Percentiles rank a stretch among this genome's conserved stretches.
These are phyloP conservation scores for Alentia gelatinosa DNA, from an alignment of 2,888 invertebrate genomes.

Conservation along the genomic window DNA sequence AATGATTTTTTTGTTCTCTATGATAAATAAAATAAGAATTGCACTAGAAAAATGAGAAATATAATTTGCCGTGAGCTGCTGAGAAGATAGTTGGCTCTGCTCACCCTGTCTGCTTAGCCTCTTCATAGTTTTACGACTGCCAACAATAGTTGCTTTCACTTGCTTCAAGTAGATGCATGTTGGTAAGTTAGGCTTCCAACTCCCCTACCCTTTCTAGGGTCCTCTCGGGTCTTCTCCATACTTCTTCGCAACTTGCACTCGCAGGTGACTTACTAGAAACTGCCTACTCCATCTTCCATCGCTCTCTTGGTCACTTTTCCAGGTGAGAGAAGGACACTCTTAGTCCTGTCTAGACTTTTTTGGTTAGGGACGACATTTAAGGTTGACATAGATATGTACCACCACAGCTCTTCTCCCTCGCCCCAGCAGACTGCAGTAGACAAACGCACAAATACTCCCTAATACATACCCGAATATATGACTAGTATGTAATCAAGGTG, in stretches of 20 bases:
- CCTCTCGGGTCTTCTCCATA: background rate
- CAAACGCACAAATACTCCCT: too few relatives aligned
- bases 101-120: background rate
- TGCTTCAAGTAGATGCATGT: conserved; percentile 8
- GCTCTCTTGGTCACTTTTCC: too few relatives aligned
- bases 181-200: background rate
- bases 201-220: background rate
- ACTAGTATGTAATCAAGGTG: too few relatives aligned
- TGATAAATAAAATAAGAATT: background rate
- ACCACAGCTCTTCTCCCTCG: too few relatives aligned
- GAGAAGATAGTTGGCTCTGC: conserved; percentile 33
- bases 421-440: too few relatives aligned
- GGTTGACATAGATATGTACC: too few relatives aligned
- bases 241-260: background rate
- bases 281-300: background rate
- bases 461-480: too few relatives aligned
- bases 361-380: too few relatives aligned
- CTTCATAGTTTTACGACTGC: background rate
- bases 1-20: background rate
- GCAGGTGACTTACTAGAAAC: background rate
- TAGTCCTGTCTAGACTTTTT: too few relatives aligned
- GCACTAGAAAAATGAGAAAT: background rate
- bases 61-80: conserved; percentile 20
- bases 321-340: too few relatives aligned
- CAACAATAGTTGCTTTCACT: background rate